Conservation (phyloP, 2,113 vertebrate genomes). For the Pseudorasbora parva region DNA sequence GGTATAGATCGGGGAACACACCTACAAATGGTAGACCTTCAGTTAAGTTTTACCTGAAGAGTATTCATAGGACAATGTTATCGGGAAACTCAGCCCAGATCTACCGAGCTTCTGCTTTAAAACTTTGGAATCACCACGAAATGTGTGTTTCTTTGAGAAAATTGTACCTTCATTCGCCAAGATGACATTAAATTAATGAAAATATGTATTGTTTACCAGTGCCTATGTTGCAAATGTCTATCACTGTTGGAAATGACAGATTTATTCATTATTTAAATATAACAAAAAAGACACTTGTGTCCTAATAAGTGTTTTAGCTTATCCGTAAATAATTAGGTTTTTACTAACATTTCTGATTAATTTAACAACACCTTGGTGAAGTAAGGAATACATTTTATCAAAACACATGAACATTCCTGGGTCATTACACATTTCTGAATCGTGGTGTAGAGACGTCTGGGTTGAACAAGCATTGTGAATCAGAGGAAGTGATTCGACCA, state of each 20-base stretch:
- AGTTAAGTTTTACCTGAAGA: too few species aligned
- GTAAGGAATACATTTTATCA: constrained; percentile 10
- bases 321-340: constrained; percentile 19
- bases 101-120: constrained; percentile 12
- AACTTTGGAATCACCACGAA: constrained; percentile 13
- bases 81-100: not conserved
- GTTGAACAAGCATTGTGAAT: too few species aligned
- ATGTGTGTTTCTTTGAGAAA: constrained; percentile 12
- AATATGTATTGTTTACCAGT: constrained; percentile 13
- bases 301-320: constrained; percentile 16
- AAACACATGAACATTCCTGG: not conserved
- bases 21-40: too few species aligned
- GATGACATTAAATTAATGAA: not conserved
- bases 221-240: constrained; percentile 11
- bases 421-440: too few species aligned
- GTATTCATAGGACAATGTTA: too few species aligned
- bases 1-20: too few species aligned
- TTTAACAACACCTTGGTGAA: constrained; percentile 14
- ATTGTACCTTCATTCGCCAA: constrained; percentile 5
- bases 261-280: not conserved
- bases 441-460: too few species aligned
- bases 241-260: constrained; percentile 4
- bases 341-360: not conserved
- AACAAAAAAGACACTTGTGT: constrained; percentile 10
- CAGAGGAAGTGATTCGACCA: too few species aligned